These are phyloP conservation scores for Xanthorhoe spadicearia DNA, from an alignment of 2,888 invertebrate genomes.

Conservation along the genomic window DNA sequence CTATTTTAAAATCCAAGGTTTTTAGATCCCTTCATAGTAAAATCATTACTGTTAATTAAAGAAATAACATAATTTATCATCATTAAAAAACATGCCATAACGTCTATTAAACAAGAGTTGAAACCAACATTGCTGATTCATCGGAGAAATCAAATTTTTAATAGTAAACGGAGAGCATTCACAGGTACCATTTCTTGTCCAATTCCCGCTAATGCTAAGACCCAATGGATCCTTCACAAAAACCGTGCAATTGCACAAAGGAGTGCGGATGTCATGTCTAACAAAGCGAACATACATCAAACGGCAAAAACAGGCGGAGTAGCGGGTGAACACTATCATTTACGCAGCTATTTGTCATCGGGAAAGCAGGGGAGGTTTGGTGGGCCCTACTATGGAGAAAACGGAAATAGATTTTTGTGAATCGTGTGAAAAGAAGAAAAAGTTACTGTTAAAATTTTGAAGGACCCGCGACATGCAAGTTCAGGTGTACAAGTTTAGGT, in stretches of 20 bases:
- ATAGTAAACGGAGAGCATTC: neutral
- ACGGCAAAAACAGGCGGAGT: conserved; percentile 80
- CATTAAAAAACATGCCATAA: no score
- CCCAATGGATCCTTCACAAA: conserved; percentile 60
- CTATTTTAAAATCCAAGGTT: no score
- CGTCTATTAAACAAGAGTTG: no score
- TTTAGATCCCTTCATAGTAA: no score
- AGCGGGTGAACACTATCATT: conserved; percentile 77
- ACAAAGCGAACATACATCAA: conserved; percentile 78
- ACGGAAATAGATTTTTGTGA: conserved; percentile 6
- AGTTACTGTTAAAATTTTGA: neutral
- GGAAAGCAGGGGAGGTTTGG: conserved; percentile 66
- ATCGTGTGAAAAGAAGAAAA: neutral
- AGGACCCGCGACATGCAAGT: neutral
- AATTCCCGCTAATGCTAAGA: conserved; percentile 37
- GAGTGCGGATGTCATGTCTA: conserved; percentile 50
- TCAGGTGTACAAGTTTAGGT: no score
- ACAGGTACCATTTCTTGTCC: conserved; percentile 17
- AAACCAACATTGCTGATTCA: neutral
- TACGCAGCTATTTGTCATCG: conserved; percentile 83
- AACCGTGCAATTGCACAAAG: conserved; percentile 67
- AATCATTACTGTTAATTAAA: no score
- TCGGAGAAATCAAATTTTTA: neutral
- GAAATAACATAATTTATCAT: no score
- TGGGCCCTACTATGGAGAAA: conserved; percentile 50